These are phyloP conservation scores for Pimephales promelas DNA, from an alignment of 2,113 vertebrate species.

Conservation along the genomic window DNA sequence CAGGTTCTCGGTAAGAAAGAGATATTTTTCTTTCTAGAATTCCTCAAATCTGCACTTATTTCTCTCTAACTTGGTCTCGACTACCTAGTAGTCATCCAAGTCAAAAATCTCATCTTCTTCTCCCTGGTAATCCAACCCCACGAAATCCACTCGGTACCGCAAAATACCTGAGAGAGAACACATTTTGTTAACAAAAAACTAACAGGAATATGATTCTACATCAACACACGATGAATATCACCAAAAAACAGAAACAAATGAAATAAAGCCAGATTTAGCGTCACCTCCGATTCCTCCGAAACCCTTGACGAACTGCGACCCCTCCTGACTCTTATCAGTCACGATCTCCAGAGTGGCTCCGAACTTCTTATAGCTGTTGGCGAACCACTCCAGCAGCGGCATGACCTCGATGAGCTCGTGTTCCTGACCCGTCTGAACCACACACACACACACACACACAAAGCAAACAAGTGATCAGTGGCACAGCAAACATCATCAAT, in stretches of 20 bases:
- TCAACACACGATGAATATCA: not conserved
- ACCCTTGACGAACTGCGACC: constrained; percentile 99
- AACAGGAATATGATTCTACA: not conserved
- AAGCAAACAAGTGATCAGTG: not conserved
- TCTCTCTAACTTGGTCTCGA: constrained; percentile 82
- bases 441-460: not conserved
- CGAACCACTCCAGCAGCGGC: constrained; percentile 99
- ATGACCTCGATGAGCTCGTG: constrained; percentile 98
- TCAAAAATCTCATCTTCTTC: constrained; percentile 99
- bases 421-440: constrained; percentile 92
- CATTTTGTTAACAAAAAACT: not conserved
- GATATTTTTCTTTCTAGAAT: constrained; percentile 73
- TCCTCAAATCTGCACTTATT: constrained; percentile 66
- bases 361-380: constrained; percentile 99
- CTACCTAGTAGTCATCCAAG: constrained; percentile 99
- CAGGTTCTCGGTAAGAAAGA: constrained; percentile 64
- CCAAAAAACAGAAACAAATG: not conserved
- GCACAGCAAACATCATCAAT: not conserved
- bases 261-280: not conserved
- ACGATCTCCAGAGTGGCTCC: constrained; percentile 99
- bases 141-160: constrained; percentile 99
- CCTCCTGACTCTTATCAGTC: constrained; percentile 99
- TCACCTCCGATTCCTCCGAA: constrained; percentile 98
- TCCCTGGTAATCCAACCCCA: constrained; percentile 99
- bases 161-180: constrained; percentile 85